phyloP scores from a whole-genome alignment of 2,113 vertebrate species.

The Martes martes region DNA sequence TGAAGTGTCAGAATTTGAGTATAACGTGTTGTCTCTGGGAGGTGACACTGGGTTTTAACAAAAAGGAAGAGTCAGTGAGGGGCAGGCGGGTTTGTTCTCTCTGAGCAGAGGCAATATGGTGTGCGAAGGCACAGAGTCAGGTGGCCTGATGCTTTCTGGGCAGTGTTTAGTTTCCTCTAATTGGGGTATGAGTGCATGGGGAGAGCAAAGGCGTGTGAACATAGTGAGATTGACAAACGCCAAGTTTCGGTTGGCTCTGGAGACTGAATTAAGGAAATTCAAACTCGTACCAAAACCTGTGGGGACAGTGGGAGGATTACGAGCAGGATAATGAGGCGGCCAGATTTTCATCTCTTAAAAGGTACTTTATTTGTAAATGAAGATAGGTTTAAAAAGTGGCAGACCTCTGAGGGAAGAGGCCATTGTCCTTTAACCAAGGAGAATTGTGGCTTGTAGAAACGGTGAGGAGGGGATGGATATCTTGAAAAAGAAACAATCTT shows the following conservation, averaged over 20 bases:
- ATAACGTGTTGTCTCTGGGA: neutral
- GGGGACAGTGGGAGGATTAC: neutral
- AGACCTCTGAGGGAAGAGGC: neutral
- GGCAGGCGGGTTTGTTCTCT: neutral
- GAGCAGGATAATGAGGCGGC: neutral
- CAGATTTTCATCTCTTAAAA: neutral
- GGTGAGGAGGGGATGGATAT: neutral
- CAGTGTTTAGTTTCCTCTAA: neutral
- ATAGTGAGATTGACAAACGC: neutral
- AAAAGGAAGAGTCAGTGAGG: neutral
- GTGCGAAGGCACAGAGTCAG: neutral
- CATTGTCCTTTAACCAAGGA: neutral
- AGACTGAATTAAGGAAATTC: neutral
- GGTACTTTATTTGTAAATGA: neutral
- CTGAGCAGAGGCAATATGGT: neutral
- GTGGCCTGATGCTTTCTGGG: neutral
- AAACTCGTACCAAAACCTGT: neutral
- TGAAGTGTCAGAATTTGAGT: neutral
- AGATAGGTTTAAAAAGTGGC: neutral
- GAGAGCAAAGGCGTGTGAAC: neutral
- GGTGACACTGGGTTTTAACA: neutral
- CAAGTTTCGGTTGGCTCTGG: neutral
- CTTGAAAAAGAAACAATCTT: neutral
- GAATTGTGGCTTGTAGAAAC: neutral
- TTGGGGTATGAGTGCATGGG: neutral